Conservation (phyloP, 2,797 vertebrate species). For the Oreochromis mossambicus region DNA sequence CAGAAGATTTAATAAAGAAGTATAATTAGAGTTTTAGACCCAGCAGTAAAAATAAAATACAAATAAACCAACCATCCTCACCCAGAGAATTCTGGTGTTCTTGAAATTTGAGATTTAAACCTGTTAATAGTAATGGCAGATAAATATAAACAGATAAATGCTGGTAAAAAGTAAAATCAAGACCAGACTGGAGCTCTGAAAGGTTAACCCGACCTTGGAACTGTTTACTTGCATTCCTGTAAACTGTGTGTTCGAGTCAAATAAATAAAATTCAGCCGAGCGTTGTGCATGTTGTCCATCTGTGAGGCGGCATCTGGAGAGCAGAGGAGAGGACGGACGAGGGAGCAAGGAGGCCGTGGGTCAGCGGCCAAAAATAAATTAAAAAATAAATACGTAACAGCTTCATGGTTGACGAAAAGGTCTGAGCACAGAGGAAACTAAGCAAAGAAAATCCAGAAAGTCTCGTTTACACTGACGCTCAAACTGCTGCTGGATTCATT, state of each 20-base stretch:
- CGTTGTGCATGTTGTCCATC: neutral
- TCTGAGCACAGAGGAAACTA: neutral
- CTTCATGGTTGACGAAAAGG: accelerated
- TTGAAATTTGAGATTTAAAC: neutral
- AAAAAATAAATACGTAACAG: neutral
- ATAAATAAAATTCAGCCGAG: neutral
- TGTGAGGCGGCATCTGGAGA: neutral
- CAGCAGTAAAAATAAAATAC: neutral
- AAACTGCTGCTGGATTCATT: neutral
- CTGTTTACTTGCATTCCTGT: neutral
- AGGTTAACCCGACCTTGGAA: neutral
- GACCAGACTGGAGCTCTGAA: neutral
- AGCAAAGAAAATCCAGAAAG: neutral
- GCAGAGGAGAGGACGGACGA: neutral
- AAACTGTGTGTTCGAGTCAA: neutral
- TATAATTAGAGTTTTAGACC: neutral
- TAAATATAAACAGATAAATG: neutral
- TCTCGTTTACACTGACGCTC: neutral
- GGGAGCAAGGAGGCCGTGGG: neutral
- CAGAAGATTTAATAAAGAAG: neutral
- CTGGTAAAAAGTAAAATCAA: neutral
- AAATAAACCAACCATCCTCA: neutral
- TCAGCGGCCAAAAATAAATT: neutral
- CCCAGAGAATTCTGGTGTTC: accelerated
- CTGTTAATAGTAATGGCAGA: neutral